Evolutionary conservation across 2,888 invertebrate species (phyloP).

Genomic region (Agrotis clavis): DNA sequence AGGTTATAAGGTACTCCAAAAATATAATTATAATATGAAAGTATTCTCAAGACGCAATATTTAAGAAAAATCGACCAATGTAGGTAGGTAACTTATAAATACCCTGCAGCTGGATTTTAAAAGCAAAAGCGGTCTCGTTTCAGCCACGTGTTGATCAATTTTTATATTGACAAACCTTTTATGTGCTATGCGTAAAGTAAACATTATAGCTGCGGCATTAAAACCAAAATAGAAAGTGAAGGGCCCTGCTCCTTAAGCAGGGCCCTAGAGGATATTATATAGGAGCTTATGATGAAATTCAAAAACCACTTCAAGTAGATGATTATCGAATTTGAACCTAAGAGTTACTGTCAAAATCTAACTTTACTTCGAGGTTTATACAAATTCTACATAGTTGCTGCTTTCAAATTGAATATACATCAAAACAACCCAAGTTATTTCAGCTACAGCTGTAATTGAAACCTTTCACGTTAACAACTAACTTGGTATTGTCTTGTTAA

Average conservation of each 20-base stretch:
- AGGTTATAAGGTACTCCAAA: not conserved
- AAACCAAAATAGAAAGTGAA: constrained; percentile 47
- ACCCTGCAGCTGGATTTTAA: constrained; percentile 41
- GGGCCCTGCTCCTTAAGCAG: too few relatives aligned
- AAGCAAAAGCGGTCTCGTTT: constrained; percentile 34
- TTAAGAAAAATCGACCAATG: constrained; percentile 22
- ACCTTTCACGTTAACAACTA: constrained; percentile 5
- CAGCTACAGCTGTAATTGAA: constrained; percentile 8
- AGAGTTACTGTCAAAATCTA: not conserved
- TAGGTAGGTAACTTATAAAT: constrained; percentile 46
- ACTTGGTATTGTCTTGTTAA: constrained; percentile 37
- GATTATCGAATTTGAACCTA: not conserved
- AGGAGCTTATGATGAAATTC: not conserved
- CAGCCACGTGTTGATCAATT: constrained; percentile 49
- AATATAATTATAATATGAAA: too few relatives aligned
- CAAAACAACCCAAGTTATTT: constrained; percentile 1
- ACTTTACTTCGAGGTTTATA: not conserved
- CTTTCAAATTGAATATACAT: not conserved
- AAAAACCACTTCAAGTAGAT: not conserved
- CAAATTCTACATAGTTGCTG: not conserved
- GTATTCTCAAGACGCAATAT: constrained; percentile 15
- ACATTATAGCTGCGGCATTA: constrained; percentile 51
- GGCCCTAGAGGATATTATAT: constrained; percentile 14
- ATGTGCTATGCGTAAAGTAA: constrained; percentile 57
- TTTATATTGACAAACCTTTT: constrained; percentile 63